Base-by-base conservation (phyloP, 1,140 invertebrate genomes). In the Polypedilum pembai region DNA sequence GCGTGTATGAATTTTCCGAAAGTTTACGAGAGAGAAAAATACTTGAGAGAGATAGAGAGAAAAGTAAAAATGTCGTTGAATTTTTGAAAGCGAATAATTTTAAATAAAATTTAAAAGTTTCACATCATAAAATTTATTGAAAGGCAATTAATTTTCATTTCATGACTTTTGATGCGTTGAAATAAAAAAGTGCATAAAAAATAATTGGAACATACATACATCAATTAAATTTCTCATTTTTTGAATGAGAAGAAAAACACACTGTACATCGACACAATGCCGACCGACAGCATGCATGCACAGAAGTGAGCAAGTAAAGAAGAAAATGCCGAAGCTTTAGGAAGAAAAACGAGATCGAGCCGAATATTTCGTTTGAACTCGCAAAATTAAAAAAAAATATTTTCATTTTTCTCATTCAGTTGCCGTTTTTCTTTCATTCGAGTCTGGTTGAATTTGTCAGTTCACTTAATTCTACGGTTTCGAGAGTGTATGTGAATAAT, bases 371-470 rank as follows among this genome's bases (percentile, higher is more conserved):
- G 12, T 56, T 10, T 18, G 20, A 69, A 18, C 65, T 69, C 65
- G 65, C 17, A 20, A 33, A 33, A 18, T 69, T 66, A 17, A 18
- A 45, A 45, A 15, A 15, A 45, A 45, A 45, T 20, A n/a, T 56
- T 56, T 69, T 21, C 18, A 69, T 12, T 69, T 69, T 69, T 69
- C 65, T 20, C 65, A 69, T 21, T 69, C 65, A 69, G 65, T 69
- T 69, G 65, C 65, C 18, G 65, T 69, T 69, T 66, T 20, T 18
- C 8, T 69, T 69, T 69, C n/a, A 69, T 18, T 69, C 65, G 18
- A 69, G 15, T 20, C n/a, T 33, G 45, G 45, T 56, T 56, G 10
- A 8, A 12, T 56, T n/a, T 56, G 45, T 56, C 24, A 33, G 24
- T 33, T 33, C 24, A 5, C 24, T 33, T 33, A 33, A 33, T 33